Evolutionary conservation across 2,113 vertebrate species (phyloP).

Genomic region (Hippoglossus stenolepis): DNA sequence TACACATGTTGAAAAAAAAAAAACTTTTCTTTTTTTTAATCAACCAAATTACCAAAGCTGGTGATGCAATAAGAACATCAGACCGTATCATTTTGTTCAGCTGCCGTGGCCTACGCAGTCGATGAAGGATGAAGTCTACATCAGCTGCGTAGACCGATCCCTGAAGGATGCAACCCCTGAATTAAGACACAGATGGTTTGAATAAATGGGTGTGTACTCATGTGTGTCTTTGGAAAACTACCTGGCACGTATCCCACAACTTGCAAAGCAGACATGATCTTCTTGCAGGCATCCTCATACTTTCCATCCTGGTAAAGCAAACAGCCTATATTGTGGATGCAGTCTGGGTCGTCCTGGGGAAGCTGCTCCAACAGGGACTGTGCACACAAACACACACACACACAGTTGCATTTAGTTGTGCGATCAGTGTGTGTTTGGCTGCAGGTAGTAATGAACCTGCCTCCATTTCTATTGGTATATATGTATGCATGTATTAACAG

Average conservation of each 20-base stretch:
- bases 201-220: neutral
- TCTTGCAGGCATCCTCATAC: slow-evolving; percentile 90
- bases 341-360: slow-evolving; percentile 86
- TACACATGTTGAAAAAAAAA: too few species aligned
- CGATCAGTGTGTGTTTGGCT: neutral
- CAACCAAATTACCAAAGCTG: too few species aligned
- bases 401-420: neutral
- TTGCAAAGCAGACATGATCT: slow-evolving; percentile 89
- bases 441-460: slow-evolving; percentile 14
- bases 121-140: too few species aligned
- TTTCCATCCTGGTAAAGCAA: slow-evolving; percentile 92
- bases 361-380: slow-evolving; percentile 92
- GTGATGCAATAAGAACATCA: too few species aligned
- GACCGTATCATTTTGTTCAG: too few species aligned
- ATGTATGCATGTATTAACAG: neutral
- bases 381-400: neutral
- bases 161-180: too few species aligned
- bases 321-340: slow-evolving; percentile 90
- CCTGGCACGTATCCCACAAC: slow-evolving; percentile 89
- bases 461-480: neutral
- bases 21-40: too few species aligned
- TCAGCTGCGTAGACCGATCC: too few species aligned
- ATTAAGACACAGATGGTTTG: too few species aligned
- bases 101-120: too few species aligned
- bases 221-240: slow-evolving; percentile 42